Percentiles rank a stretch among this genome's conserved stretches.
These are phyloP conservation scores for Callionymus lyra DNA, from an alignment of 2,113 vertebrate genomes.

Conservation along the genomic window DNA sequence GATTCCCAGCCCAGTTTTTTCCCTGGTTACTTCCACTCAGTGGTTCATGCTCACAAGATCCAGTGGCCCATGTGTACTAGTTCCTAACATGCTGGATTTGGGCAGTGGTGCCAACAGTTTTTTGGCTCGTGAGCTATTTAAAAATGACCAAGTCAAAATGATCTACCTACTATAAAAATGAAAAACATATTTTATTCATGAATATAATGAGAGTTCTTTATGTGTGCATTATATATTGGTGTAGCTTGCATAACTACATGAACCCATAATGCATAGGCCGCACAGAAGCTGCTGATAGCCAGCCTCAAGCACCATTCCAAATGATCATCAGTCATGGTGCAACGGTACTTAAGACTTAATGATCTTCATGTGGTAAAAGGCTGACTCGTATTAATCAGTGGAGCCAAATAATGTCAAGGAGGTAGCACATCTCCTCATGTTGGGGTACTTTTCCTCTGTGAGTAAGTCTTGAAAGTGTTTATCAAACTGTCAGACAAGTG, in stretches of 20 bases:
- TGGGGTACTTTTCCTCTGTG: constrained; percentile 28
- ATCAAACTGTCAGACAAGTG: constrained; percentile 8
- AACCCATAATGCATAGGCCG: neutral
- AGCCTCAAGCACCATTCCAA: constrained; percentile 9
- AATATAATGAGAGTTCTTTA: too few relatives aligned
- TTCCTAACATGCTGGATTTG: too few relatives aligned
- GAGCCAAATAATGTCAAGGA: constrained; percentile 36
- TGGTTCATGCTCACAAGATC: too few relatives aligned
- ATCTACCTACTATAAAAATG: too few relatives aligned
- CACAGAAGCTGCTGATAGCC: constrained; percentile 4
- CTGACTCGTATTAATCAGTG: constrained; percentile 5
- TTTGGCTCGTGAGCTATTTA: too few relatives aligned
- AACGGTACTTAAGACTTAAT: constrained; percentile 33
- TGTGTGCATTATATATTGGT: too few relatives aligned
- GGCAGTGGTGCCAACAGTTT: too few relatives aligned
- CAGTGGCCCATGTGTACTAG: too few relatives aligned
- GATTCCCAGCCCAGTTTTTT: too few relatives aligned
- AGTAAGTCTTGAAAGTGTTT: constrained; percentile 25
- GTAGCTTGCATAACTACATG: neutral
- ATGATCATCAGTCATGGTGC: constrained; percentile 39
- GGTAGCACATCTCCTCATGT: constrained; percentile 33
- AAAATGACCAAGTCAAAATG: too few relatives aligned
- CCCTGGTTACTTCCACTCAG: too few relatives aligned
- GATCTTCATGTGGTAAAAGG: constrained; percentile 31
- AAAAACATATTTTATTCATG: too few relatives aligned